Evolutionary conservation across 1,140 invertebrate species (phyloP), one percentile per base, ranked within the genome.

Genomic region (Drosophila pseudoobscura): DNA sequence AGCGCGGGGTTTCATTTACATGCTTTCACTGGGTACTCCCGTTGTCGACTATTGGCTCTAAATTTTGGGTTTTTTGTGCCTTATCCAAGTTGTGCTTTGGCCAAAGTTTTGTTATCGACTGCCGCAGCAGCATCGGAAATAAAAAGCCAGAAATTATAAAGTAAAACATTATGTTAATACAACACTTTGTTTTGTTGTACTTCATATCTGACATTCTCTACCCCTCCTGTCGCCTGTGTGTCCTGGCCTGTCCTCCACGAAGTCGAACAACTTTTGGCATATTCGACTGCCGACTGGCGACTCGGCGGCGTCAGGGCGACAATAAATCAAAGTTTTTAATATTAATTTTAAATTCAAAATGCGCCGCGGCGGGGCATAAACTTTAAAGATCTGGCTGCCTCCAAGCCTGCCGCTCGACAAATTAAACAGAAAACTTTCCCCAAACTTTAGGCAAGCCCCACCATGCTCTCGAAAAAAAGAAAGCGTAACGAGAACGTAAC

Each of bases 261-360:
- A 53, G 39, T 9, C 26, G 52, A 44, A 22, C 2, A 69, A 69
- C 51, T 69, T 69, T 69, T 69, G 66, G 66, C 66, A 69, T 69
- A 56, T 69, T 69, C 66, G 66, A 69, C 63, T 69, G 66, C 13
- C 35, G 35, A 39, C 35, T 43, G 24, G 63, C 64, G 82, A 78
- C 82, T 87, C 53, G 61, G 55, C 44, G 82, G 82, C 82, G 82
- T 87, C 82, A 54, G 59, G 61, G 82, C 82, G 82, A 87, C 82
- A 87, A 87, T 87, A 87, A 87, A 87, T 87, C 82, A 87, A 82
- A 87, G 64, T 87, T 87, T 87, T 75, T 87, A 82, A 87, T 87
- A 87, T 82, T 87, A 82, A 82, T 87, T 78, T 87, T 62, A 78
- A 87, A 88, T 87, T 82, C 83, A 78, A 75, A 87, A 68, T 75